Base-by-base conservation (phyloP, 2,888 invertebrate genomes). In the Lepeophtheirus nordmannii region DNA sequence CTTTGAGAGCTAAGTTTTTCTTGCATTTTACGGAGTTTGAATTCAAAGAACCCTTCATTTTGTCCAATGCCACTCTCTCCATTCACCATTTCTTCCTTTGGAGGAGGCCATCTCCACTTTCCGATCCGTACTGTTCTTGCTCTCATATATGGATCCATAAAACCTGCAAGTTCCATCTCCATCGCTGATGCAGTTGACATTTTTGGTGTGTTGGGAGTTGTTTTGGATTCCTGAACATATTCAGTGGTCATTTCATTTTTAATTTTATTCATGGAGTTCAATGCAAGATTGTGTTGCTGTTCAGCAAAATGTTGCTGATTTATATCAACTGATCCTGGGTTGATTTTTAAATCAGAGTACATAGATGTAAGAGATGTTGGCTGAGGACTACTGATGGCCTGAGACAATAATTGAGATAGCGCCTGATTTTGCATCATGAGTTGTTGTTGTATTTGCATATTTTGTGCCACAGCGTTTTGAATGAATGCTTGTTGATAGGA, bases 121-220 rank as follows among this genome's bases (percentile, higher is more conserved):
- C 91, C 94, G 65, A 96, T 93, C 40, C 93, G 80, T 0, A 94
- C 92, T 0, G 93, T 94, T 74, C 93, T 91, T 0, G 93, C 93
- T 30, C 93, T 79, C 0, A 92, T 91, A 72, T 91, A 91, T 0
- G 90, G 90, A 75, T 91, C 90, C 71, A 91, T 79, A 73, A 90
- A n/a, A 5, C 53, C 88, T 11, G 89, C 78, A 8, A 46, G 5
- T 0, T 83, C 82, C 73, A 87, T 89, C 0, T 85, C 85, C 0
- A 87, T 88, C 73, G 89, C 5, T 12, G 23, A 14, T 22, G 14
- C 58, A 58, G 17, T 46, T 53, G 39, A n/a, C 9, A 57, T 30
- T 14, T 46, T 56, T 17, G 65, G 65, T 14, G 62, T 62, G 11
- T 58, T 64, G 1, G 64, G 64, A n/a, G 64, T 23, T 3, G 46